Percentiles rank a stretch among this genome's conserved stretches.
These are phyloP conservation scores for Cheumatopsyche charites DNA, from an alignment of 1,140 invertebrate species.

Conservation along the genomic window DNA sequence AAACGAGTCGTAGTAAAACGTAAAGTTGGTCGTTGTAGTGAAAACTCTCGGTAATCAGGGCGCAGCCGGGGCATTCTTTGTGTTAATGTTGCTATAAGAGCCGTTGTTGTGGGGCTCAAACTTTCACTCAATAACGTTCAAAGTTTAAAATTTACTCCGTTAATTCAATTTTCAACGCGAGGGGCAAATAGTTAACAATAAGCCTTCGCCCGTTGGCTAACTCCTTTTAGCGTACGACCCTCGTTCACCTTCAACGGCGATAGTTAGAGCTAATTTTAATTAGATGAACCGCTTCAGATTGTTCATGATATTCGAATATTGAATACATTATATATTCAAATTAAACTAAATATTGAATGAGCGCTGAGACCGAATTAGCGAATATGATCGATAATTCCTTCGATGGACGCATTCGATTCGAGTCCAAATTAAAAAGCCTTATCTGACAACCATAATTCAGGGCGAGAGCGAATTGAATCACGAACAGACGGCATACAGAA, in stretches of 20 bases:
- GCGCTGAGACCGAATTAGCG: no score
- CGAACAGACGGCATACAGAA: no score
- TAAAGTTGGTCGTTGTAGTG: neutral
- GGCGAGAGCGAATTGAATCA: neutral
- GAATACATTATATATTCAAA: no score
- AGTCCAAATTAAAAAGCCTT: neutral
- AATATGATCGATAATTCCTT: neutral
- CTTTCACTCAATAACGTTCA: constrained; percentile 11
- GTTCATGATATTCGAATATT: no score
- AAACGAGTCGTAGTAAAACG: no score
- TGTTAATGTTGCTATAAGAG: constrained; percentile 26
- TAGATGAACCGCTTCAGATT: no score
- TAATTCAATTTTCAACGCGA: constrained; percentile 21
- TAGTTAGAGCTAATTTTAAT: no score
- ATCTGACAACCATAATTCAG: constrained; percentile 37
- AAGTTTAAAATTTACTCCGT: constrained; percentile 28
- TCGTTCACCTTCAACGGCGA: no score
- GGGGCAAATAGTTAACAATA: neutral
- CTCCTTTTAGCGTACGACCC: no score
- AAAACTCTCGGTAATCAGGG: constrained; percentile 13
- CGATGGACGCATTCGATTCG: neutral
- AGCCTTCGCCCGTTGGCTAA: neutral
- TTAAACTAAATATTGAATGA: no score
- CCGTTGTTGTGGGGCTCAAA: constrained; percentile 7
- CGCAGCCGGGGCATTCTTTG: constrained; percentile 3